Evolutionary conservation across 2,113 vertebrate species (phyloP), one percentile per base, ranked within the genome.

Genomic region (Rhabdornis inornatus): DNA sequence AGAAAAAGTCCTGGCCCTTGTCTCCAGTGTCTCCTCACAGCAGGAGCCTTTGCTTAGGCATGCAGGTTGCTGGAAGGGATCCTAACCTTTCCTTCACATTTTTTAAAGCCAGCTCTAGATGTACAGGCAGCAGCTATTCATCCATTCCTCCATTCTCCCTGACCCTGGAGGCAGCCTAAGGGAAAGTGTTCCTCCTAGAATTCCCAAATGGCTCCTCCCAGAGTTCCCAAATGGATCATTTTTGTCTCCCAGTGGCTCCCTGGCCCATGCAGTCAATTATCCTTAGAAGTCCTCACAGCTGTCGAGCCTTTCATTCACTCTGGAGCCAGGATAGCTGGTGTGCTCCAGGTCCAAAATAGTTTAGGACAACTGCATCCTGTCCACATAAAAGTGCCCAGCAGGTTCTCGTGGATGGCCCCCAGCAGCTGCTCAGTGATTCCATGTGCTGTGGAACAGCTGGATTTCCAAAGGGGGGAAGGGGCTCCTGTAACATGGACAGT

Each of bases 281-380:
- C 92, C 89, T 76, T 79, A 80, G 89, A 95, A 95, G 53, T 28
- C 75, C 83, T 83, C 0, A 0, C 95, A 96, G 89, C 92, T 97
- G 92, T 84, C 0, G 0, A 72, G 75, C 53, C 64, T 78, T 92
- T 90, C 75, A 69, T 71, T 91, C 1, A 1, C 60, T 59, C 89
- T 64, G 60, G 71, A 95, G 86, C 64, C 76, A 64, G 65, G 61
- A 89, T 45, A 60, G 92, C 28, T 84, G 89, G 37, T 64, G 69
- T 40, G 71, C 75, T 92, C 75, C 63, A 52, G 57, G 30, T 92
- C 75, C 71, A 65, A 90, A 89, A 95, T 83, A 95, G 63, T 89
- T 85, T 45, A 59, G 74, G 83, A 60, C 77, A 92, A 95, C 70
- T 94, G 78, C 45, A 82, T 95, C 75, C 84, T 90, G 87, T 83